These are phyloP conservation scores for Sebastes miniatus DNA, from an alignment of 2,797 vertebrate genomes.

Conservation along the genomic window DNA sequence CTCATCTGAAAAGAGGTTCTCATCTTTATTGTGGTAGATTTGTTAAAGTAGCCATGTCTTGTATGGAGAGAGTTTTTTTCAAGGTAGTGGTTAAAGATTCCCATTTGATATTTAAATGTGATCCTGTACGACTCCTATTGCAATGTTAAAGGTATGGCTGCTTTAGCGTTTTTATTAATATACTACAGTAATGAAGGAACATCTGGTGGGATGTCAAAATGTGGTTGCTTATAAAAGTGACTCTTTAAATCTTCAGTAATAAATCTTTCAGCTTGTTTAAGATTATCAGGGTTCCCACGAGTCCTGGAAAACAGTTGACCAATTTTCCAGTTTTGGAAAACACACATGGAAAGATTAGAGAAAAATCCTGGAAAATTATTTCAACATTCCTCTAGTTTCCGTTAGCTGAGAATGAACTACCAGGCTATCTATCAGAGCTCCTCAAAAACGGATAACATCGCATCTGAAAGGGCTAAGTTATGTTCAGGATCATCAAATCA, in stretches of 20 bases:
- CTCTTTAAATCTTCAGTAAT: neutral
- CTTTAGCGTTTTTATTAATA: no score
- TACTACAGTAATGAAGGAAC: no score
- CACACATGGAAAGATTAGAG: no score
- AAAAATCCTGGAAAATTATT: no score
- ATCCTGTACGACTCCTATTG: neutral
- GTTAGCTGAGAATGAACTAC: no score
- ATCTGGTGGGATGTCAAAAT: neutral
- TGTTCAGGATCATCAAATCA: no score
- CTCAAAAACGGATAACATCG: no score
- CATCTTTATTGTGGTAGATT: neutral
- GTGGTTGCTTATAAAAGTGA: neutral
- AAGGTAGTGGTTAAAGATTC: constrained; percentile 4
- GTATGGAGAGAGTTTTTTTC: neutral
- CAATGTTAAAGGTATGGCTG: neutral
- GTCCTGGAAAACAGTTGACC: no score
- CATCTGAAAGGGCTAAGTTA: no score
- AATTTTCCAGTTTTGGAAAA: no score
- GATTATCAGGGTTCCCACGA: neutral
- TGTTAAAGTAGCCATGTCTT: neutral
- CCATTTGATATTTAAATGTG: neutral
- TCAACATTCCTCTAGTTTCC: no score
- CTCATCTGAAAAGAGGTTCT: neutral
- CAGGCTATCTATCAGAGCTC: no score
- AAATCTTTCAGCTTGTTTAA: neutral